These are phyloP conservation scores for Drosophila equinoxialis DNA, from an alignment of 1,140 invertebrate genomes.

Conservation along the genomic window DNA sequence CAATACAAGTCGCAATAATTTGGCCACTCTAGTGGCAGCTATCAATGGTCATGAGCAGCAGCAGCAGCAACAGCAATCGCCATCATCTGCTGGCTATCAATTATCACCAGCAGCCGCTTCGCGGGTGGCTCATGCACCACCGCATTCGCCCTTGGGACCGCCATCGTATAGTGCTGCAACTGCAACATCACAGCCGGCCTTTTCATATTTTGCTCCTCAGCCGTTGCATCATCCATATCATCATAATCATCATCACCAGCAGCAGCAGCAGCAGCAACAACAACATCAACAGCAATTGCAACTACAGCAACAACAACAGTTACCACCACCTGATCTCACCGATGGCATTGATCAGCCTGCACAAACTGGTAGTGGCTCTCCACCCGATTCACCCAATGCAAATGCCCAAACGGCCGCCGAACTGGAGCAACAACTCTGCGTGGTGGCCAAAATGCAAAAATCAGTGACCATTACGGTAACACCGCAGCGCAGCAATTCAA, in stretches of 20 bases:
- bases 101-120: conserved; percentile 67
- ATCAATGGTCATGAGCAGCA: conserved; percentile 71
- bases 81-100: conserved; percentile 52
- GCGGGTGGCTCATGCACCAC: conserved; percentile 58
- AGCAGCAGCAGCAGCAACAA: conserved; percentile 50
- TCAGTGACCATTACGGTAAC: conserved; percentile 86
- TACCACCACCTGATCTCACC: conserved; percentile 59
- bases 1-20: conserved; percentile 77
- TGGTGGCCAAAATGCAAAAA: conserved; percentile 84
- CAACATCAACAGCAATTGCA: conserved; percentile 53
- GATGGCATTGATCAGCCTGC: conserved; percentile 63
- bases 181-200: conserved; percentile 52
- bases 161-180: conserved; percentile 71
- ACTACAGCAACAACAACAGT: conserved; percentile 50
- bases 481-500: conserved; percentile 90
- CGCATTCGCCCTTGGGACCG: conserved; percentile 57
- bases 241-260: conserved; percentile 80
- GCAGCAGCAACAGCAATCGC: conserved; percentile 18
- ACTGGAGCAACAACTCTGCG: conserved; percentile 71
- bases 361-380: conserved; percentile 32
- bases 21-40: conserved; percentile 77
- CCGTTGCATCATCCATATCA: conserved; percentile 57
- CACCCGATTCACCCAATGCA: conserved; percentile 44
- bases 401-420: conserved; percentile 40
- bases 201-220: conserved; percentile 58